Evolutionary conservation across 2,113 vertebrate species (phyloP), one percentile per base, ranked within the genome.

Genomic region (Vicugna pacos): DNA sequence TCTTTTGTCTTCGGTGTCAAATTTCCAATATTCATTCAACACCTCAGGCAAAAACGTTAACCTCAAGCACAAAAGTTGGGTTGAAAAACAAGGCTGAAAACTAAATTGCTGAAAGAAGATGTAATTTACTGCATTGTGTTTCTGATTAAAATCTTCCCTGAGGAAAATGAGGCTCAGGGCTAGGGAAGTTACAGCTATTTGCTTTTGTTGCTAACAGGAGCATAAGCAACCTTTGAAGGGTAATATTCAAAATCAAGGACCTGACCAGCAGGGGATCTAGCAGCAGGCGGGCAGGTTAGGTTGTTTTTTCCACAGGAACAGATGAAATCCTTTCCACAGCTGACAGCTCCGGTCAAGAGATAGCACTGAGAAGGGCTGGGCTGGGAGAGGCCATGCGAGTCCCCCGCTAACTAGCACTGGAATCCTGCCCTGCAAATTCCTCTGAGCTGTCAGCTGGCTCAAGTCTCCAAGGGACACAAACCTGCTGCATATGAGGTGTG

Each of bases 91-190:
- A 90, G 91, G 89, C 95, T 94, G 81, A 97, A 98, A 98, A 97
- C n/a, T 12, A 97, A 98, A 98, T 97, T 97, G 94, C 95, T 96
- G 96, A 95, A 97, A 98, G 97, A 98, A 98, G 93, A 97, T 96
- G 97, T 93, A 98, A 98, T 98, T 98, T 98, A 98, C 95, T 97
- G 83, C 94, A 98, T 89, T 97, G 97, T 97, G 93, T 97, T 98
- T 98, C 96, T 98, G 98, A 98, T 98, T 98, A 98, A 98, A 98
- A 98, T 97, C 96, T 98, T 98, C 97, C 89, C 8, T 97, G 96
- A 98, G 93, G 97, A 97, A 98, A 98, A 98, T 93, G 96, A 98
- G 94, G 96, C 95, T 97, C 77, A 94, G 93, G 97, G 95, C 93
- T 96, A 69, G 42, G 58, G 85, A 98, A 91, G 97, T 96, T 98